These are phyloP conservation scores for Calidris pygmaea DNA, from an alignment of 2,113 vertebrate species.

Conservation along the genomic window DNA sequence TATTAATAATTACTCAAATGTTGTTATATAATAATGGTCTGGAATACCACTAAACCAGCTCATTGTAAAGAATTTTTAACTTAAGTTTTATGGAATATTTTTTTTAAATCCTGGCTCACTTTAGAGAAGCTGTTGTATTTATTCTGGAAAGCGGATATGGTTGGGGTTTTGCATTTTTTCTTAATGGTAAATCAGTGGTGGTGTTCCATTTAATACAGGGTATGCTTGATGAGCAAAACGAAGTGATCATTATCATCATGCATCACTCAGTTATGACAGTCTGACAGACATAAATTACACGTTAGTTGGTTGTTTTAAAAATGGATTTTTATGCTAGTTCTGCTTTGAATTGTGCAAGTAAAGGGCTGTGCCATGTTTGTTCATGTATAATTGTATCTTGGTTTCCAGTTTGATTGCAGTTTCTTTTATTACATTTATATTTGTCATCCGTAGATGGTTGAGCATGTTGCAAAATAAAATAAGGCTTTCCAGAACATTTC, in stretches of 20 bases:
- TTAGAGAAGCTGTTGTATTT: not conserved
- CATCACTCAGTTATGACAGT: not conserved
- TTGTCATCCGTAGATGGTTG: not conserved
- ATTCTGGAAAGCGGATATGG: not conserved
- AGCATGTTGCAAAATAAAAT: not conserved
- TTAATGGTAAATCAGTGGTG: not conserved
- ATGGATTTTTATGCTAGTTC: not conserved
- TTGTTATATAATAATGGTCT: not conserved
- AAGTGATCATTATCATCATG: not conserved
- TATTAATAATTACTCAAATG: not conserved
- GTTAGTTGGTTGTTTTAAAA: not conserved
- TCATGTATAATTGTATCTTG: not conserved
- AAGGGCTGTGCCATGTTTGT: not conserved
- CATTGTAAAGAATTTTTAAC: not conserved
- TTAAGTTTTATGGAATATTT: not conserved
- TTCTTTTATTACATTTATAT: not conserved
- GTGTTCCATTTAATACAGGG: not conserved
- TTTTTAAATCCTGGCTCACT: not conserved
- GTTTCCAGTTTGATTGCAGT: not conserved
- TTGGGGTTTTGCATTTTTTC: not conserved
- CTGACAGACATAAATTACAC: not conserved
- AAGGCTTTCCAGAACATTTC: not conserved
- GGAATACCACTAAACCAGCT: not conserved
- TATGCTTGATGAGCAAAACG: not conserved
- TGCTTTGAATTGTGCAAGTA: not conserved